These are phyloP conservation scores for Drosophila albomicans DNA, from an alignment of 1,140 invertebrate species.

Conservation along the genomic window DNA sequence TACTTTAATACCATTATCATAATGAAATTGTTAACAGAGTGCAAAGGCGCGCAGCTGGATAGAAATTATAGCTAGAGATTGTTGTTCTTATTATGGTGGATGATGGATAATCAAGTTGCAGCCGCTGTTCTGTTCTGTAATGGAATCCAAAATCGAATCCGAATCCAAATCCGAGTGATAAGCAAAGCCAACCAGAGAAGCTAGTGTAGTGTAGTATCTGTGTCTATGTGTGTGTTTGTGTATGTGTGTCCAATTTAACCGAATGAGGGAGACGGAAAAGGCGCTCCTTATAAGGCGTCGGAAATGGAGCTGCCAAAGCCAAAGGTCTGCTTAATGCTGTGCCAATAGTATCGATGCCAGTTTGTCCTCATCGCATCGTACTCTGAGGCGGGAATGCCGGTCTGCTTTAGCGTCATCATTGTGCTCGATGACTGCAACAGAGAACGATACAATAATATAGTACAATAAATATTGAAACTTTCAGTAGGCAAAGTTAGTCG, in stretches of 20 bases:
- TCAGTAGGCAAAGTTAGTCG: no score
- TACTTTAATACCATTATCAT: conserved; percentile 46
- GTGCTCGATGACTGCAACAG: conserved; percentile 91
- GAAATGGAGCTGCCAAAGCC: conserved; percentile 92
- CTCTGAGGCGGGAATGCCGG: conserved; percentile 91
- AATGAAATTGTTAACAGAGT: conserved; percentile 46
- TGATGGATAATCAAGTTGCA: conserved; percentile 52
- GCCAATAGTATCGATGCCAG: conserved; percentile 97
- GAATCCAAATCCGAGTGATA: conserved; percentile 1
- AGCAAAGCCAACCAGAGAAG: conserved; percentile 15
- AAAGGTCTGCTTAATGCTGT: conserved; percentile 96
- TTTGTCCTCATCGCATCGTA: conserved; percentile 93
- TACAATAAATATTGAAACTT: neutral
- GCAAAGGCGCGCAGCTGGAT: conserved; percentile 8
- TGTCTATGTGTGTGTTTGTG: no score
- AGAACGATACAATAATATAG: neutral
- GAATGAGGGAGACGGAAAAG: neutral
- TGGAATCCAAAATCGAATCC: neutral
- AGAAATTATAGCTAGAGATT: conserved; percentile 64
- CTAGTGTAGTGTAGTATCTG: neutral
- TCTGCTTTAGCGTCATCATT: conserved; percentile 91
- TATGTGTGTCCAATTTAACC: conserved; percentile 15
- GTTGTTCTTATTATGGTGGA: neutral
- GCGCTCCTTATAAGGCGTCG: conserved; percentile 65
- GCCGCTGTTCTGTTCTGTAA: conserved; percentile 14